These are phyloP conservation scores for Nothoprocta perdicaria DNA, from an alignment of 2,113 vertebrate genomes.

Conservation along the genomic window DNA sequence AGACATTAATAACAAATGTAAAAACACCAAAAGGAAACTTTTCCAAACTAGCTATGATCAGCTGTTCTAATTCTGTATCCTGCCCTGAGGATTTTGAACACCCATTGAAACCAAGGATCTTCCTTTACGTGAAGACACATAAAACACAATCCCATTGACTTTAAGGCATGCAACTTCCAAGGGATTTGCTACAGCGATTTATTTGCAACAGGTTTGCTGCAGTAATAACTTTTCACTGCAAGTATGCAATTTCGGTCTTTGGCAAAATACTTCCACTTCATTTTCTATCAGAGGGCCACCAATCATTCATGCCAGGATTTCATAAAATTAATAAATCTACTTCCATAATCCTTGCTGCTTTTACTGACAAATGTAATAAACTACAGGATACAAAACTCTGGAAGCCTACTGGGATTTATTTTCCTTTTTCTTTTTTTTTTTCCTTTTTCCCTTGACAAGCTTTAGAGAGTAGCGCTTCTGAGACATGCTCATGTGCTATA, in stretches of 20 bases:
- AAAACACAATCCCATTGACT: conserved; percentile 27
- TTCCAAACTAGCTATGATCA: conserved; percentile 15
- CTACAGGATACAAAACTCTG: conserved; percentile 72
- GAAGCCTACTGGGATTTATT: conserved; percentile 65
- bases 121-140: conserved; percentile 14
- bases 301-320: conserved; percentile 66
- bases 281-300: conserved; percentile 65
- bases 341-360: conserved; percentile 74
- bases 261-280: conserved; percentile 50
- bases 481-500: conserved; percentile 74
- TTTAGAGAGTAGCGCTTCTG: conserved; percentile 76
- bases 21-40: conserved; percentile 26
- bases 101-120: conserved; percentile 24
- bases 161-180: conserved; percentile 32
- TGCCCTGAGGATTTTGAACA: background rate
- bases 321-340: conserved; percentile 77
- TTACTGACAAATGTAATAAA: conserved; percentile 80
- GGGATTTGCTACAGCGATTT: conserved; percentile 35
- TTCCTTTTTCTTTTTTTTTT: background rate
- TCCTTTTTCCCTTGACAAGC: conserved; percentile 58
- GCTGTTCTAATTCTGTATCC: background rate
- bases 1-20: conserved; percentile 14
- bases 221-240: conserved; percentile 52
- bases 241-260: conserved; percentile 55
- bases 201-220: conserved; percentile 45